phyloP scores from a whole-genome alignment of 2,797 vertebrate genomes.

The Enteromius paludinosus region DNA sequence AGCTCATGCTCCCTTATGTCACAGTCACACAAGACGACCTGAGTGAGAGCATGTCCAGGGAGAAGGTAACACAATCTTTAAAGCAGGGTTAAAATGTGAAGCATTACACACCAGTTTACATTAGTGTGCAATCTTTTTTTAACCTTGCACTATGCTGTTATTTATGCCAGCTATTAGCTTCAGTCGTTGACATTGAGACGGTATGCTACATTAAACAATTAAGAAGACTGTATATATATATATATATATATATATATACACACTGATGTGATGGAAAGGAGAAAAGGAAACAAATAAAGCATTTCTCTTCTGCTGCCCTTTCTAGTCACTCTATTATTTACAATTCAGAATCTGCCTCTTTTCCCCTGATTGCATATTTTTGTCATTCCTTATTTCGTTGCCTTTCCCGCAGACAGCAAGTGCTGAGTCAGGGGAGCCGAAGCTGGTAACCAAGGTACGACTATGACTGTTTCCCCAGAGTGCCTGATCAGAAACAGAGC shows the following conservation, averaged over 20 bases:
- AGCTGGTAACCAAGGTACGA: slow-evolving; percentile 22
- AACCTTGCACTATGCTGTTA: slow-evolving; percentile 71
- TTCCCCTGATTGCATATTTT: slow-evolving; percentile 5
- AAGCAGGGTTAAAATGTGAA: slow-evolving; percentile 18
- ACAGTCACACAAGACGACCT: slow-evolving; percentile 40
- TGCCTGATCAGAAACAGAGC: slow-evolving; percentile 59
- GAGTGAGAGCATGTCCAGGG: slow-evolving; percentile 38
- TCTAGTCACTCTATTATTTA: slow-evolving; percentile 22
- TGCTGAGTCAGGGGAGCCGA: slow-evolving; percentile 53
- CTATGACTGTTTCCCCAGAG: slow-evolving; percentile 70
- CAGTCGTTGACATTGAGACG: slow-evolving; percentile 73
- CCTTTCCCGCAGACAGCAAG: slow-evolving; percentile 42
- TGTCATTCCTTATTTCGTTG: slow-evolving; percentile 21
- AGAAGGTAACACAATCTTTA: slow-evolving; percentile 31
- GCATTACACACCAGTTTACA: slow-evolving; percentile 6
- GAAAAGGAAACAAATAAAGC: slow-evolving; percentile 3
- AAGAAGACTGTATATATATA: slow-evolving; percentile 69
- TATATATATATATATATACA: background rate
- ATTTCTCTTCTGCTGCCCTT: slow-evolving; percentile 1
- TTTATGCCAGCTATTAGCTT: slow-evolving; percentile 79
- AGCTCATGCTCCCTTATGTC: slow-evolving; percentile 45
- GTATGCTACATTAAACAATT: slow-evolving; percentile 72
- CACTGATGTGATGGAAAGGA: slow-evolving; percentile 4
- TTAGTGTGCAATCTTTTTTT: slow-evolving; percentile 23
- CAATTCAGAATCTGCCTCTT: slow-evolving; percentile 24